These are phyloP conservation scores for Hololepta plana DNA, from an alignment of 2,888 invertebrate species.

Conservation along the genomic window DNA sequence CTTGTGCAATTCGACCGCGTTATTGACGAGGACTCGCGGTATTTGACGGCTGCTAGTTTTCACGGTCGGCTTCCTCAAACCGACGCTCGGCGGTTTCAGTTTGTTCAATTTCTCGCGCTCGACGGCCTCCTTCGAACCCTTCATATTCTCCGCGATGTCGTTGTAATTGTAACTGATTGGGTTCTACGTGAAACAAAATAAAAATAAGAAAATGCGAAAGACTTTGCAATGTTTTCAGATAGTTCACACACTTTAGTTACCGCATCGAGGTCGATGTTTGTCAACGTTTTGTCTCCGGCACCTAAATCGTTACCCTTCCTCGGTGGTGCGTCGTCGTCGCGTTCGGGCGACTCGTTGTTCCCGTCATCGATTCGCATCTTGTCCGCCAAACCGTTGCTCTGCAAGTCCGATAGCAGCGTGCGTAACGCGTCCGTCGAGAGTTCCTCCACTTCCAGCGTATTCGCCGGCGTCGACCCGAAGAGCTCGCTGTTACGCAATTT, in stretches of 20 bases:
- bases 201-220: too few species aligned
- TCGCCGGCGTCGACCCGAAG: constrained; percentile 7
- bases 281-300: not conserved
- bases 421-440: constrained; percentile 15
- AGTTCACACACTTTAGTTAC: too few species aligned
- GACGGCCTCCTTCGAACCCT: constrained; percentile 6
- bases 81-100: constrained; percentile 1
- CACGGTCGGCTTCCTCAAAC: not conserved
- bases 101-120: not conserved
- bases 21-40: constrained; percentile 8
- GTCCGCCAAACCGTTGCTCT: constrained; percentile 10
- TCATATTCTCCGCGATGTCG: constrained; percentile 13
- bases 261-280: not conserved
- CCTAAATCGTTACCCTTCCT: not conserved
- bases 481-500: too few species aligned
- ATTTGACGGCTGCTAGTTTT: constrained; percentile 1
- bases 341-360: constrained; percentile 4
- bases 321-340: not conserved
- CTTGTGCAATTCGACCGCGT: constrained; percentile 25
- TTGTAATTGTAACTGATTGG: constrained; percentile 14
- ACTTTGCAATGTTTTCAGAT: constrained; percentile 1
- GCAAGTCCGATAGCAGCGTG: constrained; percentile 14
- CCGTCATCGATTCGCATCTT: constrained; percentile 2
- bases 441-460: constrained; percentile 14
- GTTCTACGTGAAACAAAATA: constrained; percentile 3